These are phyloP conservation scores for Psilopsiagon aurifrons DNA, from an alignment of 2,113 vertebrate genomes.

Conservation along the genomic window DNA sequence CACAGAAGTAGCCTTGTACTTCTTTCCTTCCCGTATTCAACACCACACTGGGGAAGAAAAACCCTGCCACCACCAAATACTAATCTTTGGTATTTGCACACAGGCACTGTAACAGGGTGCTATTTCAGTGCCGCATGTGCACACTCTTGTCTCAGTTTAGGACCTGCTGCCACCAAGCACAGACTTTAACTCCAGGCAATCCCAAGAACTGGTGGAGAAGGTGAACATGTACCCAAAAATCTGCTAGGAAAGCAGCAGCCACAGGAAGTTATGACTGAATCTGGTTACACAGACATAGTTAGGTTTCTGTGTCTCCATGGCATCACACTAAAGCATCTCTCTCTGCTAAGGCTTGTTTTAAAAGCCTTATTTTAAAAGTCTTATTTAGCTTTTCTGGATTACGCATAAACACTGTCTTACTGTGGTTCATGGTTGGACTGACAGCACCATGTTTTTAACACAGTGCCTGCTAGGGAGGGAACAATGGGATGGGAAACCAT, in stretches of 20 bases:
- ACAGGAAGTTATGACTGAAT: not conserved
- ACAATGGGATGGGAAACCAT: not conserved
- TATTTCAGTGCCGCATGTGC: not conserved
- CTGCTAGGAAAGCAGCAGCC: not conserved
- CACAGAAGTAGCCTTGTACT: not conserved
- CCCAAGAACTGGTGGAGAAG: not conserved
- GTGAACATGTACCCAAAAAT: not conserved
- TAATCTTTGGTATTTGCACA: not conserved
- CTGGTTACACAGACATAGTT: fast-evolving
- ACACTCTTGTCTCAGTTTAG: not conserved
- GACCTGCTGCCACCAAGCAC: fast-evolving
- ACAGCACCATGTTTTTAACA: not conserved
- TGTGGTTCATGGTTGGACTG: not conserved
- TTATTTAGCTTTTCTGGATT: not conserved
- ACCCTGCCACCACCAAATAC: not conserved
- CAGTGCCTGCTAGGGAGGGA: not conserved
- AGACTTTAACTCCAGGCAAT: not conserved
- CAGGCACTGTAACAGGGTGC: not conserved
- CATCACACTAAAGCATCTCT: not conserved
- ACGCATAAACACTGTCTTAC: not conserved
- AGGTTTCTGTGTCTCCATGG: not conserved
- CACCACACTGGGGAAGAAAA: fast-evolving
- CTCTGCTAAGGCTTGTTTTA: not conserved
- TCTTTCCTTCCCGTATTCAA: not conserved
- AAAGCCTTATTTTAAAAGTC: not conserved